A percentile compares a stretch with the other conserved stretches of the same genome.
These are phyloP conservation scores for Steinernema hermaphroditum DNA, from an alignment of 2,888 invertebrate genomes.

Conservation along the genomic window DNA sequence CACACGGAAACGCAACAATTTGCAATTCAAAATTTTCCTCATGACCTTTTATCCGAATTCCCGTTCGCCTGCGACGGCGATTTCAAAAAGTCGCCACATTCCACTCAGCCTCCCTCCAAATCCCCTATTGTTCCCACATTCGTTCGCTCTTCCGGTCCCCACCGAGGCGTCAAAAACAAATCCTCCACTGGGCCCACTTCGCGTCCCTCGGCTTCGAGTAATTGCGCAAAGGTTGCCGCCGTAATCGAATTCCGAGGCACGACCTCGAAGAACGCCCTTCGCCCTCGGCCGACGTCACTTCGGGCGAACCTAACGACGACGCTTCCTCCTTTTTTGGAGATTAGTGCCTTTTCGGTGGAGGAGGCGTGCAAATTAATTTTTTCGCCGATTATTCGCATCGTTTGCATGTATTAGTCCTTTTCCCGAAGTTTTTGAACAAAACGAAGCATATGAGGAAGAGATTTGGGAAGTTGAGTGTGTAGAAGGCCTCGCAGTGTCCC, in stretches of 20 bases:
- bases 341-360: background rate
- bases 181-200: no score
- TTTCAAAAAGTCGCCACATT: no score
- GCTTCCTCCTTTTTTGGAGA: background rate
- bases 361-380: background rate
- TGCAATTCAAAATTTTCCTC: no score
- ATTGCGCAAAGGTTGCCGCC: constrained; percentile 21
- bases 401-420: background rate
- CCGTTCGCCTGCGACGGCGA: no score
- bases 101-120: background rate
- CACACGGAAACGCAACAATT: no score
- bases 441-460: no score
- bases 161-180: constrained; percentile 1
- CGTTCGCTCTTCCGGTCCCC: background rate
- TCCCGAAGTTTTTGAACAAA: no score
- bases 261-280: constrained; percentile 5
- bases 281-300: constrained; percentile 1
- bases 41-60: no score
- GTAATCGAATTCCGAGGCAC: constrained; percentile 23
- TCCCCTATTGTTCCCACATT: background rate
- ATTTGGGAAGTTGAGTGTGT: no score
- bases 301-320: background rate
- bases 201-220: no score
- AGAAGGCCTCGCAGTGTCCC: no score
- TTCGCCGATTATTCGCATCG: background rate